Evolutionary conservation across 1,140 invertebrate genomes (phyloP), one percentile per base, ranked within the genome.

Genomic region (Papilio dardanus): DNA sequence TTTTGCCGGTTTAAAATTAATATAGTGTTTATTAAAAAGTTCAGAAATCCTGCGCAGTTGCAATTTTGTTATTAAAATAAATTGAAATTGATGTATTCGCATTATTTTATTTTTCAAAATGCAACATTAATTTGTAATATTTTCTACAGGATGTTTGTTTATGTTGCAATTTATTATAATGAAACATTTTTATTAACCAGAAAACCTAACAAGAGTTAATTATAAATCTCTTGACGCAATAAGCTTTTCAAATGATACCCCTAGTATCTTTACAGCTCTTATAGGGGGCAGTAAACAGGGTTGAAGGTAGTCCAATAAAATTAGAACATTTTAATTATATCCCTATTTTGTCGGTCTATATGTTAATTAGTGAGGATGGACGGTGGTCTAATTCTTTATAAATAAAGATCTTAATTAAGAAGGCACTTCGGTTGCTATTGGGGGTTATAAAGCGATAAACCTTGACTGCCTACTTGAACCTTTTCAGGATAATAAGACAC

Each of bases 401-500:
- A 90, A 92, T 91, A 86, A 89, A 92, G 86, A 85, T 91, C 88
- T 92, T 92, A 91, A 92, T 90, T 89, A 88, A 84, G 78, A 84
- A 84, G 82, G 83, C 77, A 85, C 83, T 85, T 84, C 85, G 77
- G 88, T 79, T 86, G 84, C 83, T 88, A 88, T 91, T 88, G 90
- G 79, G 79, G 16, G 74, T 74, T 74, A 83, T 92, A 91, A 92
- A 90, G 19, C 77, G 21, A 91, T 92, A 91, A 92, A 92, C 74
- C 74, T 77, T 83, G 77, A 83, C 88, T 87, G 86, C 88, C 88
- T 91, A 89, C 90, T 92, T 92, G 90, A 76, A 80, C 83, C 75
- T 77, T 79, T 75, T 67, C 28, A 71, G 46, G 71, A 76, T 78
- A 83, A 81, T 77, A 71, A 68, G 67, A 77, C 65, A 79, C 82